Base-by-base conservation (phyloP, 2,797 vertebrate genomes). In the Tadarida brasiliensis region DNA sequence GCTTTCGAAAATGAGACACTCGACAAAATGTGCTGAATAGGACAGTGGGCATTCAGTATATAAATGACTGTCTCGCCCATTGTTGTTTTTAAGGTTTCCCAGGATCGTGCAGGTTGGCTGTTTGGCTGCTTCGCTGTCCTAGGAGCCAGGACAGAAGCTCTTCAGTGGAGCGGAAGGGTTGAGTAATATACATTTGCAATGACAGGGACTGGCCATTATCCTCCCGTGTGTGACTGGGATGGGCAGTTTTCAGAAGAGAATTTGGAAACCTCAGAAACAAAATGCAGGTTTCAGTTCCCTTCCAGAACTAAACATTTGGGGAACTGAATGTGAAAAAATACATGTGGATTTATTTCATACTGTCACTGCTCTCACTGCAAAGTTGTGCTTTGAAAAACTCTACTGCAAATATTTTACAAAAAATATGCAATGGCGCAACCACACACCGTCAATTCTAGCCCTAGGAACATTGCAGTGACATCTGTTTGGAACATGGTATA, bases 1-100 rank as follows among this genome's bases (percentile, higher is more conserved):
- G 77, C 73, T 97, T 94, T 94, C 68, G 97, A 94, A 97, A 98
- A 97, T 96, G 84, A 95, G 76, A 94, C 91, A 85, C 71, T 97
- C 82, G 88, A 59, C 28, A 39, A 94, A 95, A 95, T 96, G 96
- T 65, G 54, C 63, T 85, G 92, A 95, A 96, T 76, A 93, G 77
- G 85, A 95, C 39, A 90, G 73, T 96, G 30, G 59, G 24, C 61
- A 91, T 93, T 95, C 87, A 83, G 84, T 67, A 57, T 73, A 47
- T 78, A 94, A 85, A 95, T 95, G 70, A 95, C 80, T 74, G 26
- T 91, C 89, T 94, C 91, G 85, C 39, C 26, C 65, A 87, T 70
- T 94, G 95, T 78, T 94, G 73, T 91, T 96, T 91, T 86, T 71
- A 93, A 93, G 87, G 59, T 91, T 93, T 95, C 44, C 49, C 44